A percentile compares a stretch with the other conserved stretches of the same genome.
Conservation (phyloP, 2,113 vertebrate species). For the Nothoprocta pentlandii region DNA sequence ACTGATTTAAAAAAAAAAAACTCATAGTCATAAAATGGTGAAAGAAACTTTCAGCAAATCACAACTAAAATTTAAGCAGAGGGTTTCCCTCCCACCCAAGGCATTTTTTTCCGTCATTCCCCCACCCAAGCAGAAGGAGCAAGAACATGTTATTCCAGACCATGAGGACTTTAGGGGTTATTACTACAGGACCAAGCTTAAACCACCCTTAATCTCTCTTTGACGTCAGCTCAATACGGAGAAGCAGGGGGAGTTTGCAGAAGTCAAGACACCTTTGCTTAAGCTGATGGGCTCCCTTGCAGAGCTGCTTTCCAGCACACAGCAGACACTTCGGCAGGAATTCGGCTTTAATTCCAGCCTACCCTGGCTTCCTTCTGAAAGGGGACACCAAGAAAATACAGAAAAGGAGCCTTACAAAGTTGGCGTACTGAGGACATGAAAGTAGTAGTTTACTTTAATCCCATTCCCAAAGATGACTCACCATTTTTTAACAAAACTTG, state of each 20-base stretch:
- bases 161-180: not conserved
- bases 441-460: slow-evolving; percentile 49
- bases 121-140: not conserved
- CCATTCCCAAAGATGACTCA: slow-evolving; percentile 59
- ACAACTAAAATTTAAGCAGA: not conserved
- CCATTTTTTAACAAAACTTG: not conserved
- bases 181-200: no score
- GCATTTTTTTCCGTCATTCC: not conserved
- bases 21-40: not conserved
- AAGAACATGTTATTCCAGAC: not conserved
- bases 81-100: not conserved
- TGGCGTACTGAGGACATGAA: not conserved
- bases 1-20: not conserved
- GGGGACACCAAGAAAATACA: not conserved
- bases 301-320: not conserved
- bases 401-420: not conserved
- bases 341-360: not conserved
- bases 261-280: not conserved
- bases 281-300: not conserved
- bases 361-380: not conserved
- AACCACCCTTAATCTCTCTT: not conserved
- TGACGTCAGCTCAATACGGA: not conserved
- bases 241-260: not conserved
- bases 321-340: not conserved
- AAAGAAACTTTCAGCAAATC: not conserved